phyloP scores from a whole-genome alignment of 2,797 vertebrate genomes.

The Melanotaenia pygmaea region DNA sequence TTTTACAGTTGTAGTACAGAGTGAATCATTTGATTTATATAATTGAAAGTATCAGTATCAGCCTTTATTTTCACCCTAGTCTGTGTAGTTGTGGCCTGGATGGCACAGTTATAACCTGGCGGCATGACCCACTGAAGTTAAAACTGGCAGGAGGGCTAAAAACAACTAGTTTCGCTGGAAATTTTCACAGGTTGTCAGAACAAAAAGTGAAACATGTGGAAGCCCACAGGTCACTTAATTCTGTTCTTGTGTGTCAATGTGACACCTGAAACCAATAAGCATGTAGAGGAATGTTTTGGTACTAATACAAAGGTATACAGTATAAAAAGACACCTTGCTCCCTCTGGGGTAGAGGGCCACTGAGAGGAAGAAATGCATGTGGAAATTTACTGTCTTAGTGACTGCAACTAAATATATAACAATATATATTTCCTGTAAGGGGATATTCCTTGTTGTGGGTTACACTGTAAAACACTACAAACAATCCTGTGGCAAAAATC shows the following conservation, averaged over 20 bases:
- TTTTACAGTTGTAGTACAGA: constrained; percentile 30
- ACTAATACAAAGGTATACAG: constrained; percentile 46
- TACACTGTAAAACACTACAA: constrained; percentile 6
- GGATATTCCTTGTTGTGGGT: constrained; percentile 11
- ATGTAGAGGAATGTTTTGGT: constrained; percentile 52
- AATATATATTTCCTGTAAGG: constrained; percentile 45
- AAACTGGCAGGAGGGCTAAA: constrained; percentile 5
- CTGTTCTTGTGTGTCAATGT: constrained; percentile 39
- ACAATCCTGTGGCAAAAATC: constrained; percentile 8
- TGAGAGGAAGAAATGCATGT: constrained; percentile 37
- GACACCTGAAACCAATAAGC: constrained; percentile 60
- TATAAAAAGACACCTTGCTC: constrained; percentile 64
- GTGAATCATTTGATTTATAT: constrained; percentile 31
- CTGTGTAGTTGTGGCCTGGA: constrained; percentile 5
- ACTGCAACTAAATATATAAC: constrained; percentile 51
- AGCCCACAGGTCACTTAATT: constrained; percentile 40
- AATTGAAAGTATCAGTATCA: constrained; percentile 15
- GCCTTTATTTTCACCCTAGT: not conserved
- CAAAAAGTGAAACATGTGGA: constrained; percentile 38
- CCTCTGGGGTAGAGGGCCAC: constrained; percentile 51
- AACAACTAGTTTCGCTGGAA: not conserved
- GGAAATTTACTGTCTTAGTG: constrained; percentile 67
- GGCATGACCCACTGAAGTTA: constrained; percentile 10
- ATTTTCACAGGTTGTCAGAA: constrained; percentile 24
- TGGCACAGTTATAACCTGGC: not conserved